A percentile compares a stretch with the other conserved stretches of the same genome.
phyloP scores from a whole-genome alignment of 2,888 invertebrate species.

The Tiliacea aurago region DNA sequence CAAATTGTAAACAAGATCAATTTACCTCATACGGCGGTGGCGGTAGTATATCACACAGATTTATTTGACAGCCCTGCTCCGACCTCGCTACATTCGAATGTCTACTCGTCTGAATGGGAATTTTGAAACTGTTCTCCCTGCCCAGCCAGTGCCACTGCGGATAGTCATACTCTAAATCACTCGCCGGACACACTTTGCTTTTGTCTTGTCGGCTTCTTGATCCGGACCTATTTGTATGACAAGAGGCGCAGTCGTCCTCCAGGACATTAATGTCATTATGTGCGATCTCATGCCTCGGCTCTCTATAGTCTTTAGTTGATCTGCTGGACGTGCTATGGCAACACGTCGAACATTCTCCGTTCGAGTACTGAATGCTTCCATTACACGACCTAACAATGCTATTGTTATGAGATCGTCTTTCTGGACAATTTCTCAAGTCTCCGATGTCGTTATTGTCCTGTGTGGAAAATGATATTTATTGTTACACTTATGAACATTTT shows the following conservation, averaged over 20 bases:
- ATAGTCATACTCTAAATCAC: conserved; percentile 89
- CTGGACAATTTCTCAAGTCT: conserved; percentile 86
- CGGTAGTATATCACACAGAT: conserved; percentile 92
- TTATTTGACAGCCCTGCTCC: conserved; percentile 90
- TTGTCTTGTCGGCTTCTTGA: conserved; percentile 88
- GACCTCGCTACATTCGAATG: conserved; percentile 88
- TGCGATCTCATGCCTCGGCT: conserved; percentile 82
- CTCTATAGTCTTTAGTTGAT: conserved; percentile 88
- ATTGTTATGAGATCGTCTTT: conserved; percentile 89
- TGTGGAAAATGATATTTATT: conserved; percentile 77
- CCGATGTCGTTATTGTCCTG: conserved; percentile 88
- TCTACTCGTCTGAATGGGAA: conserved; percentile 87
- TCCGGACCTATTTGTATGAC: conserved; percentile 88
- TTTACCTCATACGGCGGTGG: conserved; percentile 92
- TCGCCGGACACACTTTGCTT: conserved; percentile 88
- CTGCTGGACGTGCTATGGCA: conserved; percentile 88
- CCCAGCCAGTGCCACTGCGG: conserved; percentile 89
- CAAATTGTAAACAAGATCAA: conserved; percentile 81
- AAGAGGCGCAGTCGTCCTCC: conserved; percentile 87
- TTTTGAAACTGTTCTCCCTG: conserved; percentile 89
- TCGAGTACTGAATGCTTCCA: conserved; percentile 88
- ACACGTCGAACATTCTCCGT: conserved; percentile 88
- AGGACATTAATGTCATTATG: conserved; percentile 86
- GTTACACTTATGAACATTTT: conserved; percentile 60
- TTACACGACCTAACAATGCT: conserved; percentile 89